A percentile compares a stretch with the other conserved stretches of the same genome.
phyloP scores from a whole-genome alignment of 2,113 vertebrate genomes.

The Nannospalax galili region DNA sequence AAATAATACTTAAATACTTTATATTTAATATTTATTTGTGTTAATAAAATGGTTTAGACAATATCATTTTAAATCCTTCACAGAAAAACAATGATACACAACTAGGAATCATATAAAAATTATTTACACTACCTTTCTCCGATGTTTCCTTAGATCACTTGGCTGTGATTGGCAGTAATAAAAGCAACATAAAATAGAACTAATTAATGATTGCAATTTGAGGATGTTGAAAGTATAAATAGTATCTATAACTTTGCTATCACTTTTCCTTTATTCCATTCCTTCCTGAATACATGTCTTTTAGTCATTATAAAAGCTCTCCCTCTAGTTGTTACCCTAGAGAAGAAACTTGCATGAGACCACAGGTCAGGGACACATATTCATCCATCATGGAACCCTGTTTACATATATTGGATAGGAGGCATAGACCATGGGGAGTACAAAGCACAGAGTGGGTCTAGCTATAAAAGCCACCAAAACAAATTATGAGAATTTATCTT shows the following conservation, averaged over 20 bases:
- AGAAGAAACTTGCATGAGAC: background rate
- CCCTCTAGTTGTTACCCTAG: background rate
- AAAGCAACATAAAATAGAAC: slow-evolving; percentile 67
- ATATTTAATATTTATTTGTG: background rate
- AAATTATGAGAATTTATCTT: background rate
- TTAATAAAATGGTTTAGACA: background rate
- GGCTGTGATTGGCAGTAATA: slow-evolving; percentile 88
- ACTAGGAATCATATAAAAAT: background rate
- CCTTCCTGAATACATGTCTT: background rate
- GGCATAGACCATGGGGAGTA: background rate
- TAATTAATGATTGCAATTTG: slow-evolving; percentile 72
- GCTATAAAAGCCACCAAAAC: background rate
- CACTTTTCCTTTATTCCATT: background rate
- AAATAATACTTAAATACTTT: background rate
- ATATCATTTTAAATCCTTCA: slow-evolving; percentile 23
- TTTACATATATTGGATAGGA: background rate
- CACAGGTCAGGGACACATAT: no score
- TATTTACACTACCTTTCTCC: slow-evolving; percentile 93
- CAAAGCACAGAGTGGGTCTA: background rate
- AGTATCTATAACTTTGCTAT: background rate
- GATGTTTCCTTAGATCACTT: slow-evolving; percentile 97
- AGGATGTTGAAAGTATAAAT: background rate
- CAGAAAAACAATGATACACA: background rate
- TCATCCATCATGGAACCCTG: background rate
- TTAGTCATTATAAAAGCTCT: background rate